Base-by-base conservation (phyloP, 2,797 vertebrate species). In the Semaprochilodus insignis region DNA sequence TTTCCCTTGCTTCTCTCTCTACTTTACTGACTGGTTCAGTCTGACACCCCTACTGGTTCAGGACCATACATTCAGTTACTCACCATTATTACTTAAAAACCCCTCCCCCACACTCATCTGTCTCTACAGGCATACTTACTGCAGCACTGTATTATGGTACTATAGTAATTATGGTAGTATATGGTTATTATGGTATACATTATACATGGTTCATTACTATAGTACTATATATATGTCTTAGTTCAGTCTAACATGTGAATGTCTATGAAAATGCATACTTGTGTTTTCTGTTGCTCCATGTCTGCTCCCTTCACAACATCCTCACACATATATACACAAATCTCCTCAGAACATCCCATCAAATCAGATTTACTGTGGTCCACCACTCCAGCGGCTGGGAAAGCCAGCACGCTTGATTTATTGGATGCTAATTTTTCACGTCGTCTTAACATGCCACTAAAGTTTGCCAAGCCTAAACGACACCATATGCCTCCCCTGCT, bases 381-480 rank as follows among this genome's bases (percentile, higher is more conserved):
- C 77, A 63, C 83, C 85, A 77, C 85, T 86, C 86, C 80, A 82
- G 73, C 81, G n/a, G 71, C 80, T 85, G 80, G 59, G 75, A 51
- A 82, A 86, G 81, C 82, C 59, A 63, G 79, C 73, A 69, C 55
- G 66, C 55, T 75, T 90, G 89, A 92, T 93, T 90, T 89, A 92
- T 90, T 88, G 84, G 85, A 87, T 90, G 88, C 87, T 87, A 90
- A 91, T 88, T 88, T 85, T 86, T 88, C 81, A 84, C 88, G 89
- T 88, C 83, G 75, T 91, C 88, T 91, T 89, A 91, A 91, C 85
- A 86, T 78, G 82, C 80, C 82, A 87, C 81, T 90, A 88, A 88
- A 91, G 88, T 92, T 91, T 89, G 84, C 89, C 90, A 87, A 90
- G 88, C 84, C 89, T 92, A 89, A 93, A 92, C 77, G 80, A 87